These are phyloP conservation scores for Calephelis virginiensis DNA, from an alignment of 1,140 invertebrate genomes.

Conservation along the genomic window DNA sequence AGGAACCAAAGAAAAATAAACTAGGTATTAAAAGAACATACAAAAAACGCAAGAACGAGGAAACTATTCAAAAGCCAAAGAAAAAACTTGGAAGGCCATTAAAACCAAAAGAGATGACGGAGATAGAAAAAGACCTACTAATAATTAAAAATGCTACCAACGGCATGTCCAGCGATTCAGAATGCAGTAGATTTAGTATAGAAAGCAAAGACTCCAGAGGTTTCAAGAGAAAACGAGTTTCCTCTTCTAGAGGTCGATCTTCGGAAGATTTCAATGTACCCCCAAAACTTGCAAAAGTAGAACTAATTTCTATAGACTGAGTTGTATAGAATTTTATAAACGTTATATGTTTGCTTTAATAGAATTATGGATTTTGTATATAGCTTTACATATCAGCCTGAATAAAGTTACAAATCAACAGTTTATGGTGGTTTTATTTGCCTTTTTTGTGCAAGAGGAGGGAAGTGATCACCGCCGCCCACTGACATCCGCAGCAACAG, in stretches of 20 bases:
- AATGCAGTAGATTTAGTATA: slow-evolving; percentile 39
- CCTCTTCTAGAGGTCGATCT: neutral
- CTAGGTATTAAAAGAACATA: slow-evolving; percentile 47
- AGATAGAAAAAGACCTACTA: slow-evolving; percentile 64
- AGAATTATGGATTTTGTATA: slow-evolving; percentile 22
- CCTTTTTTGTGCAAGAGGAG: neutral
- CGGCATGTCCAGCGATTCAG: slow-evolving; percentile 53
- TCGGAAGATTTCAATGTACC: neutral
- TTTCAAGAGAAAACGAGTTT: slow-evolving; percentile 19
- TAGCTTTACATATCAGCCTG: slow-evolving; percentile 13
- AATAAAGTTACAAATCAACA: slow-evolving; percentile 10
- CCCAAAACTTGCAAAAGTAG: neutral
- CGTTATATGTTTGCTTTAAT: slow-evolving; percentile 9
- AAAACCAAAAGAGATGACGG: slow-evolving; percentile 56
- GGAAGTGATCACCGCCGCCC: no score
- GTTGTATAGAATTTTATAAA: neutral
- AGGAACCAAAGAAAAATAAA: slow-evolving; percentile 54
- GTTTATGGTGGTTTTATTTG: neutral
- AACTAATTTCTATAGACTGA: slow-evolving; percentile 3
- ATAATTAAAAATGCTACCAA: slow-evolving; percentile 63
- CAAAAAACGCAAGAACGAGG: slow-evolving; percentile 50
- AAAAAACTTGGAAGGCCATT: slow-evolving; percentile 39
- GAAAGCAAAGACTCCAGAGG: slow-evolving; percentile 36
- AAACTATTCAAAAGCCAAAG: slow-evolving; percentile 43
- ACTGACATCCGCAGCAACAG: no score